Percentiles rank a stretch among this genome's conserved stretches.
These are phyloP conservation scores for Halichondria panicea DNA, from an alignment of 37 sponge, comb jelly and placozoan genomes.

Conservation along the genomic window DNA sequence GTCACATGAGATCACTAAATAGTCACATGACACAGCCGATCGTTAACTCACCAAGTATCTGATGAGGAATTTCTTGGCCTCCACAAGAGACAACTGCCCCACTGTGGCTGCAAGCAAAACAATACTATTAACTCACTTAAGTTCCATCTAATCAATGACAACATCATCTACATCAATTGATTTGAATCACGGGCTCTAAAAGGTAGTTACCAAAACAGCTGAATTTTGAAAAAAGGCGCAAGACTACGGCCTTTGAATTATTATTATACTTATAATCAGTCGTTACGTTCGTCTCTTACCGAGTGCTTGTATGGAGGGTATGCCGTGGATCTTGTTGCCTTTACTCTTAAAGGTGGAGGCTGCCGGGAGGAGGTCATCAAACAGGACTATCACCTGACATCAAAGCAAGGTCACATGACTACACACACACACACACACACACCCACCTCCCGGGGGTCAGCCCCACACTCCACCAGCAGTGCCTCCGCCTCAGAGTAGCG, in stretches of 20 bases:
- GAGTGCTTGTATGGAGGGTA: constrained; percentile 25
- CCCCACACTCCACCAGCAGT: constrained; percentile 56
- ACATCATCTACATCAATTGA: no score
- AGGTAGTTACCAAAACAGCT: no score
- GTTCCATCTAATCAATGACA: no score
- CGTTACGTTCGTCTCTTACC: neutral
- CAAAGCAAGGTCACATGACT: neutral
- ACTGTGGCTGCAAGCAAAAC: neutral
- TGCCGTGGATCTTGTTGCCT: neutral
- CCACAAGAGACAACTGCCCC: constrained; percentile 28
- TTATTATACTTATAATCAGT: neutral
- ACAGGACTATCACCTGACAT: constrained; percentile 43
- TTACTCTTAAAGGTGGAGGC: constrained; percentile 17
- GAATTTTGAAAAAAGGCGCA: no score
- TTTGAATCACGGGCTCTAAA: no score
- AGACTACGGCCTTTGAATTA: neutral
- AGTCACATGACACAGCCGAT: neutral
- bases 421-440: neutral
- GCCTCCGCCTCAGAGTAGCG: constrained; percentile 46
- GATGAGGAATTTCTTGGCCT: constrained; percentile 74
- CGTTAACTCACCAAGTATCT: constrained; percentile 47
- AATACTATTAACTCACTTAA: no score
- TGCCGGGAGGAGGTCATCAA: constrained; percentile 31
- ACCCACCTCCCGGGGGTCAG: constrained; percentile 73
- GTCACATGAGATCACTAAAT: neutral